Base-by-base conservation (phyloP, 37 sponge, comb jelly and placozoan genomes). In the Eunapius fragilis region DNA sequence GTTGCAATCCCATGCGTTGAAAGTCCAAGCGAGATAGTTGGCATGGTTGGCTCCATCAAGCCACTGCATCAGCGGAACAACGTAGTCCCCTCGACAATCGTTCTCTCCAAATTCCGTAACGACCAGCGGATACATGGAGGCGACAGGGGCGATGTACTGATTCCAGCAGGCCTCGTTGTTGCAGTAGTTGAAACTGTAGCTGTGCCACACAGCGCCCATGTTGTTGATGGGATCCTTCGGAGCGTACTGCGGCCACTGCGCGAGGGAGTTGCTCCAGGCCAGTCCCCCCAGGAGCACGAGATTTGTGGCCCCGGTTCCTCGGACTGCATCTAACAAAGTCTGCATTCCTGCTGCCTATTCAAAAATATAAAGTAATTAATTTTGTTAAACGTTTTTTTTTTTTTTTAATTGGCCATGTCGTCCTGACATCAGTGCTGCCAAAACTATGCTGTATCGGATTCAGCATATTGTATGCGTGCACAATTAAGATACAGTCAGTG, bases 151-250 rank as follows among this genome's bases (percentile, higher is more conserved):
- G 2, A 82, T 28, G 37, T 33, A 82, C 71, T 35, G n/a, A n/a
- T 82, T 71, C 82, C 82, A 82, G 37, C 82, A 82, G n/a, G 2
- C 37, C 28, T 82, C 72, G 27, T 82, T 70, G 48, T 37, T 71
- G 72, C 82, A 82, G 41, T 82, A 71, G 82, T 82, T 82, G 82
- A 82, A 82, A 49, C 68, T 82, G 82, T 82, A 82, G 82, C 71
- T 71, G 45, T 82, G 82, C 71, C 71, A 71, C 2, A 28, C 72
- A 11, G 82, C 82, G 0, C 41, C 82, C 13, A 45, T 82, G 82
- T 82, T 82, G 31, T 82, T 82, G 2, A 71, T 2, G 13, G 82
- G 37, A 38, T 82, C 82, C 23, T 34, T 70, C 0, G 82, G 82
- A 2, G 36, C 41, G 27, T 82, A 82, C 3, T 70, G 14, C 0